These are phyloP conservation scores for Macrobrachium rosenbergii DNA, from an alignment of 1,140 invertebrate genomes.

Conservation along the genomic window DNA sequence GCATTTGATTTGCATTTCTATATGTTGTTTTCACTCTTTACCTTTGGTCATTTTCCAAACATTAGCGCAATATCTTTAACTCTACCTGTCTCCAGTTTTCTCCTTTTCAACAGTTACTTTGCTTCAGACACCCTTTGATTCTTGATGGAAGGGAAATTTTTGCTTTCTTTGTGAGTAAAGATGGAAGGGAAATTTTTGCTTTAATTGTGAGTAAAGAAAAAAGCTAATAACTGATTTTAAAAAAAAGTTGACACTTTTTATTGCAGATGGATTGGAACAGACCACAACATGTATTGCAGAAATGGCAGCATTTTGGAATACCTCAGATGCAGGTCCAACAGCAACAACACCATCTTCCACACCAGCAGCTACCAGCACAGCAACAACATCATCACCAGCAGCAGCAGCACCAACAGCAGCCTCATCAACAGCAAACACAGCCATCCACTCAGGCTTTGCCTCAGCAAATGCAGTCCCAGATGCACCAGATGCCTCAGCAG, in stretches of 20 bases:
- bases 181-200: no score
- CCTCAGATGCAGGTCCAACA: slow-evolving; percentile 54
- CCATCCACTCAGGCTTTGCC: slow-evolving; percentile 25
- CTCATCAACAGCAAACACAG: slow-evolving; percentile 17
- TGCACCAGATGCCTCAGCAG: slow-evolving; percentile 13
- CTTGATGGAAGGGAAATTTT: no score
- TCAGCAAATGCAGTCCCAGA: slow-evolving; percentile 41
- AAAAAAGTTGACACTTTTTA: background rate
- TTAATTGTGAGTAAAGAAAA: no score
- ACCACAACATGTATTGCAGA: slow-evolving; percentile 45
- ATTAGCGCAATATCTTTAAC: no score
- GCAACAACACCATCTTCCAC: slow-evolving; percentile 29
- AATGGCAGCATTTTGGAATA: slow-evolving; percentile 51
- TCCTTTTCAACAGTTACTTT: no score
- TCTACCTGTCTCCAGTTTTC: no score
- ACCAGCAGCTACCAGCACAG: slow-evolving; percentile 17
- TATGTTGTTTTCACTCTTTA: no score
- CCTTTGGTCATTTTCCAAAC: no score
- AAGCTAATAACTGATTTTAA: no score
- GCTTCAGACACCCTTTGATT: no score
- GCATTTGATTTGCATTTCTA: no score
- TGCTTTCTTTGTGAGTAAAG: no score
- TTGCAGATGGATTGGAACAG: slow-evolving; percentile 58
- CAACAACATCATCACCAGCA: slow-evolving; percentile 39
- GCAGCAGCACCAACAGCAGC: slow-evolving; percentile 18